Evolutionary conservation across 2,113 vertebrate genomes (phyloP), one percentile per base, ranked within the genome.

Genomic region (Sphyrna mokarran): DNA sequence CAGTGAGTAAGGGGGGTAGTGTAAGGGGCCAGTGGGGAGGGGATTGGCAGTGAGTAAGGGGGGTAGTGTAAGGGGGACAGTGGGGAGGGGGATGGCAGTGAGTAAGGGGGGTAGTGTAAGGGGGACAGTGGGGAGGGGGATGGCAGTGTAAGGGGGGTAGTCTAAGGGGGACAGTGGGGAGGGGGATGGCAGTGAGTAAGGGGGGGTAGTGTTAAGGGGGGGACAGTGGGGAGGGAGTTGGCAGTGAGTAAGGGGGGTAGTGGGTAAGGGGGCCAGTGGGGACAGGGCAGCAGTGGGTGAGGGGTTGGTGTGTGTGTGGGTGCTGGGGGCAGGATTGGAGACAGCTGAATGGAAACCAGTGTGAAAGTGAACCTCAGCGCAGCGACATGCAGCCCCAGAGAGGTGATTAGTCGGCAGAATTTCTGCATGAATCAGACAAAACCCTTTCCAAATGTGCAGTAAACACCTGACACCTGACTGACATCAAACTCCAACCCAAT

Each of bases 381-480:
- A 66, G 58, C 58, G n/a, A 93, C n/a, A 93, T 33, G 29, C 87
- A 91, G 87, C 29, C 87, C 87, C n/a, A 63, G 89, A 93, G 58
- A 66, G 33, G 3, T 37, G 89, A 66, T 91, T 58, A 37, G 89
- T 66, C 33, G 18, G 61, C 29, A 33, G 5, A 37, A 93, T 40
- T 37, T 93, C 89, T 23, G 61, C 89, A 40, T 37, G 89, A 93
- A 7, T 93, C 89, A 93, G 61, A 40, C 2, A 22, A 37, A 33
- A 61, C 61, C 89, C 61, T 37, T 93, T 91, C 22, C 89, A 68
- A 68, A 93, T 22, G 16, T 63, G 37, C 33, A 93, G 33, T 66
- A 93, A 93, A 93, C 89, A 93, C 58, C 87, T 90, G 87, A 90
- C 87, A 90, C 87, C 89, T 93, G 89, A 93, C 89, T 37, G 89